phyloP scores from a whole-genome alignment of 2,888 invertebrate species.

The Amphimallon solstitiale region DNA sequence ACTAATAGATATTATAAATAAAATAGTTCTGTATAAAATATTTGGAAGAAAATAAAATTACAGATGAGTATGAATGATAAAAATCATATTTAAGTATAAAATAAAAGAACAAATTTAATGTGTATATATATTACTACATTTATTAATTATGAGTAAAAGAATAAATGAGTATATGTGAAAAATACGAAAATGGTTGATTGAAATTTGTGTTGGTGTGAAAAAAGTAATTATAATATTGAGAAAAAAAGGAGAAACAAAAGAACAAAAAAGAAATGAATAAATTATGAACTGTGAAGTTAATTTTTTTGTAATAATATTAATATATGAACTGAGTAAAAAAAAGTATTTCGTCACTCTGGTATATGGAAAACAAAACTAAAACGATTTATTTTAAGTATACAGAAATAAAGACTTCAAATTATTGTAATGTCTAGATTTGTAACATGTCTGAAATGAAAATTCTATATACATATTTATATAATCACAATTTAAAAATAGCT shows the following conservation, averaged over 20 bases:
- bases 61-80: slow-evolving; percentile 56
- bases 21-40: slow-evolving; percentile 51
- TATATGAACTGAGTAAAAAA: slow-evolving; percentile 15
- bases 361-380: slow-evolving; percentile 33
- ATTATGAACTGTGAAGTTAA: slow-evolving; percentile 30
- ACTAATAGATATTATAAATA: slow-evolving; percentile 55
- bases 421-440: slow-evolving; percentile 42
- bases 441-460: slow-evolving; percentile 29
- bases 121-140: slow-evolving; percentile 52
- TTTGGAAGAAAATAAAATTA: slow-evolving; percentile 40
- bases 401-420: slow-evolving; percentile 46
- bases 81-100: slow-evolving; percentile 42
- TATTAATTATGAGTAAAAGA: slow-evolving; percentile 41
- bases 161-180: slow-evolving; percentile 43
- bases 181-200: slow-evolving; percentile 50
- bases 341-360: slow-evolving; percentile 37
- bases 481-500: neutral
- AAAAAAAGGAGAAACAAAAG: slow-evolving; percentile 22
- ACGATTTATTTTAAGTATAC: slow-evolving; percentile 48
- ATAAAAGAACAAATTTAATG: slow-evolving; percentile 49
- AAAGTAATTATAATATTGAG: slow-evolving; percentile 41
- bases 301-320: slow-evolving; percentile 40
- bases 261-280: slow-evolving; percentile 11
- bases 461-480: neutral
- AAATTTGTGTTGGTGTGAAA: slow-evolving; percentile 52